Percentiles rank a stretch among this genome's conserved stretches.
These are phyloP conservation scores for Melanchra persicariae DNA, from an alignment of 2,888 invertebrate genomes.

Conservation along the genomic window DNA sequence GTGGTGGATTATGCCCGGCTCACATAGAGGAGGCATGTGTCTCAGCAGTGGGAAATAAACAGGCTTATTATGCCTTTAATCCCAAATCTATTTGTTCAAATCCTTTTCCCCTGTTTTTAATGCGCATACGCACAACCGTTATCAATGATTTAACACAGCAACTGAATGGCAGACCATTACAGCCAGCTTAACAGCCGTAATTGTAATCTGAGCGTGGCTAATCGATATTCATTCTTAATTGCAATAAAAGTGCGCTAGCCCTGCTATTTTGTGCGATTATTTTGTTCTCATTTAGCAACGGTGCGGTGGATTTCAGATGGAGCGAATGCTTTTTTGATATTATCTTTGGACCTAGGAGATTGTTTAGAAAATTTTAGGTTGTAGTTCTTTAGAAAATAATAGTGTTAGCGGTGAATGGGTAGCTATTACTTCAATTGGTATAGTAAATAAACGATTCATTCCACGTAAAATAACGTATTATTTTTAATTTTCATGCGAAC, in stretches of 20 bases:
- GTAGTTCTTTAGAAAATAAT: not conserved
- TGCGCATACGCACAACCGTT: conserved; percentile 65
- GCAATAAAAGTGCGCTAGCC: conserved; percentile 53
- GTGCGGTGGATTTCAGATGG: conserved; percentile 29
- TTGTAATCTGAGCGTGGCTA: conserved; percentile 73
- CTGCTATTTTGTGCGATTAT: conserved; percentile 50
- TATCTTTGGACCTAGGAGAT: conserved; percentile 1
- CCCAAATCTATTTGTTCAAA: conserved; percentile 9
- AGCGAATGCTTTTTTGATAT: conserved; percentile 9
- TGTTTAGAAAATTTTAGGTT: not conserved
- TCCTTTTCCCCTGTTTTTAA: conserved; percentile 40
- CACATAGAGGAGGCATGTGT: not conserved
- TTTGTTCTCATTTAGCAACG: conserved; percentile 35
- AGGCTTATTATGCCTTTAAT: not conserved
- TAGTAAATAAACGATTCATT: not conserved
- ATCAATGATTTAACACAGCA: conserved; percentile 75
- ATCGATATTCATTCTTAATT: conserved; percentile 70
- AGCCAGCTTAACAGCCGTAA: conserved; percentile 68
- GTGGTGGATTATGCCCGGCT: not conserved
- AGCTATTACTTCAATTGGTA: not conserved
- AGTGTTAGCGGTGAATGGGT: too few relatives aligned
- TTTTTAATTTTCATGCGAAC: not conserved
- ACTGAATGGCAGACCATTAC: conserved; percentile 69
- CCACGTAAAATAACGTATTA: not conserved
- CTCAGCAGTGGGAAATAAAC: not conserved